Conservation (phyloP, 2,888 invertebrate genomes). For the Drosophila rellima region DNA sequence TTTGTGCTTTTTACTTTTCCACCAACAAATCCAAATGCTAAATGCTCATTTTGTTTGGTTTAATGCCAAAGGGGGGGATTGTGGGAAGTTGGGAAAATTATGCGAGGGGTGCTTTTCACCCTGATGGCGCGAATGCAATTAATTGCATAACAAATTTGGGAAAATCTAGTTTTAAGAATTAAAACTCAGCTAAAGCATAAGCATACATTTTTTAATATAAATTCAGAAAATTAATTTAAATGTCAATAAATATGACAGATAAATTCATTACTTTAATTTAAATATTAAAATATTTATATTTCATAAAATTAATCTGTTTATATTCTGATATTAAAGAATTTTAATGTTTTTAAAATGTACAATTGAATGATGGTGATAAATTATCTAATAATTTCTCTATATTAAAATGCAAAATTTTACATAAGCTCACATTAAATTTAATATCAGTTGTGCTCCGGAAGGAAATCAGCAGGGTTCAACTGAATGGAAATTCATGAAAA, state of each 20-base stretch:
- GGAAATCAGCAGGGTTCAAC: background rate
- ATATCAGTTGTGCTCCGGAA: background rate
- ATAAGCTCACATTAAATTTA: conserved; percentile 1
- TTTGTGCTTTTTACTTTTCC: conserved; percentile 54
- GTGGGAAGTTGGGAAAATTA: conserved; percentile 11
- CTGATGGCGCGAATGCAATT: conserved; percentile 46
- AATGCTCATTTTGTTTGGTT: conserved; percentile 78
- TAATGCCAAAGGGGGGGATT: conserved; percentile 7
- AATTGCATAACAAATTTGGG: conserved; percentile 56
- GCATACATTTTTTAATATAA: background rate
- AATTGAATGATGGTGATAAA: background rate
- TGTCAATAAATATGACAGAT: background rate
- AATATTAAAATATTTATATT: background rate
- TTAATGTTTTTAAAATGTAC: background rate
- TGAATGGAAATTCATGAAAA: conserved; percentile 9
- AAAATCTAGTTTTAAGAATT: conserved; percentile 25
- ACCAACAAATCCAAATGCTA: conserved; percentile 69
- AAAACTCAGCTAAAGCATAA: conserved; percentile 9
- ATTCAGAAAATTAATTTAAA: conserved; percentile 1
- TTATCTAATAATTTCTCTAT: background rate
- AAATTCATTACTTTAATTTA: background rate
- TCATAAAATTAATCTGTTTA: background rate
- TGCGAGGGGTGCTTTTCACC: conserved; percentile 25
- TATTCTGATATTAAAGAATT: background rate
- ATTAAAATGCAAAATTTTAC: background rate